Evolutionary conservation across 2,888 invertebrate species (phyloP), one percentile per base, ranked within the genome.

Genomic region (Dastarcus helophoroides): DNA sequence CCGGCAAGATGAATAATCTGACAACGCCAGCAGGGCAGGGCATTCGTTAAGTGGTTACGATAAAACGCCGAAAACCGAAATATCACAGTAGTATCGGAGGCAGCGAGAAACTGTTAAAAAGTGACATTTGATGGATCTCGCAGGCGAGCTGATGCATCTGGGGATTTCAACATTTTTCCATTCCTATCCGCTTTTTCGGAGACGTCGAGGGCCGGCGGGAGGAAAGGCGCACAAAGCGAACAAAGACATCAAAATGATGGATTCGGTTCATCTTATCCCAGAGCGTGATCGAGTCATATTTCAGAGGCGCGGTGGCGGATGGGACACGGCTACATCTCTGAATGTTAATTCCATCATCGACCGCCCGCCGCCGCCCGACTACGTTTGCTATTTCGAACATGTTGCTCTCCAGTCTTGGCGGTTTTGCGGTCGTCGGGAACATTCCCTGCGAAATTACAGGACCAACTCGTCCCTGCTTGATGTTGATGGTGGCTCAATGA

Each of bases 161-260:
- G 54, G 56, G 56, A 57, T 56, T 57, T 56, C 53, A 48, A 51
- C 52, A 53, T 56, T 56, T 56, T 52, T 54, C 50, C 49, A 50
- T 49, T 50, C 48, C 49, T 50, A 50, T 47, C 48, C 48, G 49
- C 54, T 53, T 53, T 56, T 54, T 40, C 40, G 25, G 30, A 38
- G 38, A 42, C 48, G 48, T 42, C 48, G 39, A 45, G 50, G 48
- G 52, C 46, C 44, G 40, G 33, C 36, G 38, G 40, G 42, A 28
- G 34, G 48, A 50, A 47, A 49, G 48, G 48, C 50, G 56, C 50
- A 52, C 50, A 41, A 11, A 31, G 31, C 14, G 32, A 63, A 63
- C 62, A 62, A 62, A 63, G 63, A 62, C 62, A 63, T 62, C 62
- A 63, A 60, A 56, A 63, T 63, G 62, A 63, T 63, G 60, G 57